These are phyloP conservation scores for Ophion ellenae DNA, from an alignment of 2,888 invertebrate genomes.

Conservation along the genomic window DNA sequence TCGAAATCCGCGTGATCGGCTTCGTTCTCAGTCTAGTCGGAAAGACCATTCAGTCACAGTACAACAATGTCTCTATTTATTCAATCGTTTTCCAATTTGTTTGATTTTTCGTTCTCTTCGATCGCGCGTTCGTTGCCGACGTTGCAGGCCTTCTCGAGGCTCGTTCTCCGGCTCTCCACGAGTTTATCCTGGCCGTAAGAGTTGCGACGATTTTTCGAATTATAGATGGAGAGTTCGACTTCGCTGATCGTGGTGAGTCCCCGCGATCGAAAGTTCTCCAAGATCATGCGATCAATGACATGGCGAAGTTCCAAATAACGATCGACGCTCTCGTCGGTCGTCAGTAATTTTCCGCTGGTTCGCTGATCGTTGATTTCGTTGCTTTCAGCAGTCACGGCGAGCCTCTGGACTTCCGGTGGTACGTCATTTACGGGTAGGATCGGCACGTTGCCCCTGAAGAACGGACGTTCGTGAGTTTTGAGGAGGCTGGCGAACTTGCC, in stretches of 20 bases:
- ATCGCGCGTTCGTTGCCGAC: background rate
- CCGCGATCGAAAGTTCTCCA: slow-evolving; percentile 64
- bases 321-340: slow-evolving; percentile 66
- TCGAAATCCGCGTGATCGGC: background rate
- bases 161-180: slow-evolving; percentile 60
- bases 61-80: background rate
- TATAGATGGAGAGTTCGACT: slow-evolving; percentile 70
- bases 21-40: background rate
- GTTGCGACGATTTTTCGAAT: slow-evolving; percentile 68
- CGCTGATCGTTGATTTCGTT: slow-evolving; percentile 10
- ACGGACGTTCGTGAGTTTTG: background rate
- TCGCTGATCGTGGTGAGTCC: slow-evolving; percentile 69
- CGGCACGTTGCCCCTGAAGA: background rate
- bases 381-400: slow-evolving; percentile 39
- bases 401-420: slow-evolving; percentile 65
- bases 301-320: slow-evolving; percentile 68
- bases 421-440: slow-evolving; percentile 13
- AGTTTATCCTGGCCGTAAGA: slow-evolving; percentile 70
- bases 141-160: slow-evolving; percentile 55
- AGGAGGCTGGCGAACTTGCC: slow-evolving; percentile 7
- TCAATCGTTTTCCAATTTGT: background rate
- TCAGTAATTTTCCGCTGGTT: slow-evolving; percentile 63
- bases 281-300: slow-evolving; percentile 63
- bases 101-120: slow-evolving; percentile 9
- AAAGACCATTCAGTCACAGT: background rate